phyloP scores from a whole-genome alignment of 2,888 invertebrate species.

The Corbicula japonica region DNA sequence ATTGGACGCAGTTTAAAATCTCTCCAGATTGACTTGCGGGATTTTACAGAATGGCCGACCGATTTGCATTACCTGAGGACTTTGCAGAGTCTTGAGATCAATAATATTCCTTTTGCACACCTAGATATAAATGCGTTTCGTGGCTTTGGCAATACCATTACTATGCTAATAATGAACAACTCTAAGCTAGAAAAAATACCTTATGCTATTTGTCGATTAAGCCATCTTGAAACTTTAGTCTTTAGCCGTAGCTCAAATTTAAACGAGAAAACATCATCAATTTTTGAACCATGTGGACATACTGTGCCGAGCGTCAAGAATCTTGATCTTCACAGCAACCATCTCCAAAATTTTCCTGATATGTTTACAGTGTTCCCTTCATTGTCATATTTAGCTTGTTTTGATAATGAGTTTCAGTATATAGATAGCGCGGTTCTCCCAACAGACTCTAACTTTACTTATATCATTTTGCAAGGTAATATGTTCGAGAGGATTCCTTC shows the following conservation, averaged over 20 bases:
- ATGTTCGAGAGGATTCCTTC: background rate
- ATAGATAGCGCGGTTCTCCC: background rate
- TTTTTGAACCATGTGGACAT: slow-evolving; percentile 3
- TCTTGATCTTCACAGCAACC: background rate
- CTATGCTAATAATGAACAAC: background rate
- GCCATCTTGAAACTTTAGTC: background rate
- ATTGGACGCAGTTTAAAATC: background rate
- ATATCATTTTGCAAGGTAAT: background rate
- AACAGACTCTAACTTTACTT: background rate
- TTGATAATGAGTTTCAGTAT: background rate
- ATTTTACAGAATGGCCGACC: slow-evolving; percentile 1
- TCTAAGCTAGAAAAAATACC: slow-evolving; percentile 2
- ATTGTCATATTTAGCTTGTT: background rate
- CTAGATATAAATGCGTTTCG: background rate
- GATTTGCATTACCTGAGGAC: background rate
- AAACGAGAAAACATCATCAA: background rate
- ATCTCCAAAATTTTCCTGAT: background rate
- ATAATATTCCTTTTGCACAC: background rate
- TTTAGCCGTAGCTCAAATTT: background rate
- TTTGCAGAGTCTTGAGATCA: background rate
- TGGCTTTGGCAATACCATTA: background rate
- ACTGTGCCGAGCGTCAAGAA: background rate
- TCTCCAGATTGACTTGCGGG: background rate
- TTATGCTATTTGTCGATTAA: background rate
- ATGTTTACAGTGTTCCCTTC: background rate